Base-by-base conservation (phyloP, 30 jellyfish, hydroid and myxozoan species). In the Catostylus mosaicus region DNA sequence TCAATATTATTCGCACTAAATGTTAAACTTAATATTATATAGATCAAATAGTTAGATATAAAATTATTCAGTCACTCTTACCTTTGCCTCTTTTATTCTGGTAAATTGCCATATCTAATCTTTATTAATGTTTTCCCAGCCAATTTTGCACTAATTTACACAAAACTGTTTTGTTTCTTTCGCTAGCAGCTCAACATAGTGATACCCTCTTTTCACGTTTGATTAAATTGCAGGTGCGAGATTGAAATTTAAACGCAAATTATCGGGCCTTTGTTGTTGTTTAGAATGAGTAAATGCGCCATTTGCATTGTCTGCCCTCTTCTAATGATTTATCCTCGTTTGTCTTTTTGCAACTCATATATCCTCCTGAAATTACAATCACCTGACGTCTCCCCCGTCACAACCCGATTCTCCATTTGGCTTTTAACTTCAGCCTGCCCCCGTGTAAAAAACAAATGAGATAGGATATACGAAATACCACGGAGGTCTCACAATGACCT, bases 231-330 rank as follows among this genome's bases (percentile, higher is more conserved):
- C 71, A 59, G 71, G 71, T 59, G 71, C 71, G 38, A 23, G 71
- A 59, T 27, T 23, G 38, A 59, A 59, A 59, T 9, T 59, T 12
- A 59, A 27, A 59, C 38, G n/a, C 18, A 24, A 59, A 59, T 59
- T 59, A 59, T 27, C 12, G 71, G 26, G 38, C 26, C 37, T 20
- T 23, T 7, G n/a, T 24, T 59, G 71, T 59, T 59, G 71, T 59
- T 74, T 48, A 38, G 38, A 61, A 66, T 19, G 61, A 52, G 38
- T 50, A 74, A 74, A 50, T 36, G 85, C 43, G 57, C 75, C 71
- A 74, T 74, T 74, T 36, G 85, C 73, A 74, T 74, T 74, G 85
- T 74, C 85, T 32, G 75, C 27, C 37, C 60, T 57, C 62, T 33
- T 27, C 62, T 57, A 45, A 74, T 51, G 74, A 51, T 74, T 38